Percentiles rank a stretch among this genome's conserved stretches.
Evolutionary conservation across 2,113 vertebrate species (phyloP).

Genomic region (Dicrurus megarhynchus): DNA sequence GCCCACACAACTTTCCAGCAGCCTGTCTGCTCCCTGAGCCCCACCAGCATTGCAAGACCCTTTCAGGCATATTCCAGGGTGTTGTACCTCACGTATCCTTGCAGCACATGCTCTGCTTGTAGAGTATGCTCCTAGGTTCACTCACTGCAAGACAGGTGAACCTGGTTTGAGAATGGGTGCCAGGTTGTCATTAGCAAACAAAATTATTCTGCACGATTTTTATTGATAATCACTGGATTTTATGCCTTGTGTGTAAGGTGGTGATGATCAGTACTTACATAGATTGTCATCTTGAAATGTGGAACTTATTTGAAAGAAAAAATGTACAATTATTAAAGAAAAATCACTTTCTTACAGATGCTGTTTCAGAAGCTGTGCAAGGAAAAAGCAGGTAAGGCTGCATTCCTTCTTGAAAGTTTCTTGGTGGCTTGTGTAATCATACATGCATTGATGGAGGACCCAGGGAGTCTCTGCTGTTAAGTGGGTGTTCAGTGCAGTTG

Average conservation of each 20-base stretch:
- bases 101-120: neutral
- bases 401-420: neutral
- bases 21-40: neutral
- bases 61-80: neutral
- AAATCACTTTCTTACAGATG: conserved; percentile 72
- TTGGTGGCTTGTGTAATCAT: neutral
- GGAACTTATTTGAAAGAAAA: neutral
- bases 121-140: neutral
- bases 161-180: neutral
- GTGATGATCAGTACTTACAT: neutral
- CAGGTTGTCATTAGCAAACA: neutral
- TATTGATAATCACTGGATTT: neutral
- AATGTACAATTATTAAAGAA: neutral
- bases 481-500: neutral
- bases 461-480: neutral
- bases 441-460: neutral
- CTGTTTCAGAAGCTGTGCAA: conserved; percentile 70
- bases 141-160: neutral
- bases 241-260: neutral
- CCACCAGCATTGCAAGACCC: neutral
- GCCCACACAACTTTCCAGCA: neutral
- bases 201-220: neutral
- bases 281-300: neutral
- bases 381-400: conserved; percentile 78
- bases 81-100: neutral